phyloP scores from a whole-genome alignment of 2,888 invertebrate species.

The Patella ulyssiponensis region DNA sequence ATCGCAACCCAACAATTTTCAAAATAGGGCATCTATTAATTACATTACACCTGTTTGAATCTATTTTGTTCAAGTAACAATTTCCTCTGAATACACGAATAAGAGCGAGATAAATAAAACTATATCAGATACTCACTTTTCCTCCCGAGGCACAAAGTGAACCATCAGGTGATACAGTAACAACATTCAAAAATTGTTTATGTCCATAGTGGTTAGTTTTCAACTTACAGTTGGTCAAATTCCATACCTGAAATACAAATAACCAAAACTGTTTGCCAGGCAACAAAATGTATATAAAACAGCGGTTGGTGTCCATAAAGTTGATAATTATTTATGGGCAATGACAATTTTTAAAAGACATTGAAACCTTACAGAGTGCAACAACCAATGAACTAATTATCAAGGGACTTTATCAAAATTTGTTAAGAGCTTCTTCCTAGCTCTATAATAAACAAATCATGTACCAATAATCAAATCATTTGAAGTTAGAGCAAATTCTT shows the following conservation, averaged over 20 bases:
- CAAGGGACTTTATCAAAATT: no score
- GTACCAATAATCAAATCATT: no score
- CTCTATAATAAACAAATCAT: no score
- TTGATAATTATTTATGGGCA: not conserved
- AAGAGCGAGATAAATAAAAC: no score
- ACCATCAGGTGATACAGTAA: slow-evolving; percentile 99
- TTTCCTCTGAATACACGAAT: not conserved
- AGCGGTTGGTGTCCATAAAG: no score
- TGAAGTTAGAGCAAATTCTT: no score
- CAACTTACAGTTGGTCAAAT: slow-evolving; percentile 96
- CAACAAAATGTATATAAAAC: not conserved
- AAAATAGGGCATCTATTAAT: not conserved
- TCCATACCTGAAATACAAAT: slow-evolving; percentile 85
- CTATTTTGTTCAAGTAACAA: not conserved
- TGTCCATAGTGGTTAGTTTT: slow-evolving; percentile 99
- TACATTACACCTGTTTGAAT: not conserved
- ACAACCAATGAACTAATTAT: no score
- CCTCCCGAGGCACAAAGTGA: slow-evolving; percentile 99
- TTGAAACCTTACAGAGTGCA: no score
- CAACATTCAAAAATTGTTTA: slow-evolving; percentile 96
- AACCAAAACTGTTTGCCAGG: not conserved
- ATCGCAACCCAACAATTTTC: no score
- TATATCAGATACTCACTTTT: slow-evolving; percentile 76
- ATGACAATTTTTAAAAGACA: no score
- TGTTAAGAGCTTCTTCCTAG: no score